Percentiles rank a stretch among this genome's conserved stretches.
phyloP scores from a whole-genome alignment of 2,113 vertebrate genomes.

The Proteles cristata region DNA sequence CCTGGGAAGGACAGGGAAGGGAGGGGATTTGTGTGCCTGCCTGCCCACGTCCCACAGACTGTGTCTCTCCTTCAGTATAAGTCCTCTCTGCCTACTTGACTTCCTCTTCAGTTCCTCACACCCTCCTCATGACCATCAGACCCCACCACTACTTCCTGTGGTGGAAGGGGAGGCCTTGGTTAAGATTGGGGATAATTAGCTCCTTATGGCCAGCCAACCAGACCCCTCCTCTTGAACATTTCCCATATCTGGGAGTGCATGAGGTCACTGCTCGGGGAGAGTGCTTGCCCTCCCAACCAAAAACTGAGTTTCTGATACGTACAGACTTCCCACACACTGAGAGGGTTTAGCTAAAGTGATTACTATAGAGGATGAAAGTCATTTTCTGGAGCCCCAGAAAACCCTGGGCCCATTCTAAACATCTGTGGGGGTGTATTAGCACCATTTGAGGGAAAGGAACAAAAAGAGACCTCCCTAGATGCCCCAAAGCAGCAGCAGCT shows the following conservation, averaged over 20 bases:
- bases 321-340: background rate
- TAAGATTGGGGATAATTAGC: background rate
- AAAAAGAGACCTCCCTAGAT: background rate
- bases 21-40: background rate
- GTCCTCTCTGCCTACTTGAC: background rate
- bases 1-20: background rate
- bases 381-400: conserved; percentile 35
- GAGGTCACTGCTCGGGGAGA: background rate
- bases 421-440: background rate
- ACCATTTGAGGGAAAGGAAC: background rate
- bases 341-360: background rate
- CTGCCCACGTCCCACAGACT: background rate
- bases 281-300: background rate
- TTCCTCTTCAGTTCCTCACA: background rate
- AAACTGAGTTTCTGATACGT: background rate
- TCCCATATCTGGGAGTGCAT: background rate
- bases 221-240: background rate
- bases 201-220: background rate
- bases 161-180: background rate
- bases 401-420: background rate
- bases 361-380: background rate
- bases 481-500: background rate
- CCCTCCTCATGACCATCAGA: background rate
- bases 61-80: conserved; percentile 41
- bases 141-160: background rate